Conservation (phyloP, 2,888 invertebrate genomes). For the Leptogaster cylindrica region DNA sequence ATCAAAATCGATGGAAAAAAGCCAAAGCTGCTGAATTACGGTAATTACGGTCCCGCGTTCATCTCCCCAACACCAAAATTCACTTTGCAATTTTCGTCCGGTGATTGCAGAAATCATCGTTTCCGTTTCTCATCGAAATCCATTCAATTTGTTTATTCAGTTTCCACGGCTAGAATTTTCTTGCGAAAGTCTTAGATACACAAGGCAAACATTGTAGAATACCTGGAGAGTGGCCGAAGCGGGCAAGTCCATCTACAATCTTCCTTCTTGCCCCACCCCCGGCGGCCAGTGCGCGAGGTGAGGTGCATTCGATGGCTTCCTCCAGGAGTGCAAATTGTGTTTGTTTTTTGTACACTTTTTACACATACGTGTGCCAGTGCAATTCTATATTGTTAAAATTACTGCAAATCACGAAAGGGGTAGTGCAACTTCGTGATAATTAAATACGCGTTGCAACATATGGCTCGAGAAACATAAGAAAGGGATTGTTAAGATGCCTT, state of each 20-base stretch:
- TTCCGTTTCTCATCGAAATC: no score
- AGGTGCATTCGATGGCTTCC: constrained; percentile 6
- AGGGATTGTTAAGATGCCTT: constrained; percentile 4
- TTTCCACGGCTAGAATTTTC: no score
- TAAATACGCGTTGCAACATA: constrained; percentile 18
- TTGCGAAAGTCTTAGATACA: no score
- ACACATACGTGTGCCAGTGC: constrained; percentile 5
- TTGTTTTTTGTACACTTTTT: background rate
- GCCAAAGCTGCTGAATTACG: no score
- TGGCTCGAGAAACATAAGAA: constrained; percentile 5
- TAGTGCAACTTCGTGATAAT: constrained; percentile 23
- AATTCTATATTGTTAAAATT: constrained; percentile 32
- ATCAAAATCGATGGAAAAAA: background rate
- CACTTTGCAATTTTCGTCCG: no score
- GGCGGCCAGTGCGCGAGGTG: background rate
- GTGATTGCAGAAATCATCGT: no score
- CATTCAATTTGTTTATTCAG: no score
- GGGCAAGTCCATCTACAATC: constrained; percentile 21
- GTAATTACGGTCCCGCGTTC: no score
- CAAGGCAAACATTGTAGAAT: no score
- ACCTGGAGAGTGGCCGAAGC: no score
- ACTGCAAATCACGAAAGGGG: constrained; percentile 5
- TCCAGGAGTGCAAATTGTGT: constrained; percentile 2
- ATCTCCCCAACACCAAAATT: no score
- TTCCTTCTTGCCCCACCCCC: constrained; percentile 4